Evolutionary conservation across 2,113 vertebrate genomes (phyloP).

Genomic region (Hypanus sabinus): DNA sequence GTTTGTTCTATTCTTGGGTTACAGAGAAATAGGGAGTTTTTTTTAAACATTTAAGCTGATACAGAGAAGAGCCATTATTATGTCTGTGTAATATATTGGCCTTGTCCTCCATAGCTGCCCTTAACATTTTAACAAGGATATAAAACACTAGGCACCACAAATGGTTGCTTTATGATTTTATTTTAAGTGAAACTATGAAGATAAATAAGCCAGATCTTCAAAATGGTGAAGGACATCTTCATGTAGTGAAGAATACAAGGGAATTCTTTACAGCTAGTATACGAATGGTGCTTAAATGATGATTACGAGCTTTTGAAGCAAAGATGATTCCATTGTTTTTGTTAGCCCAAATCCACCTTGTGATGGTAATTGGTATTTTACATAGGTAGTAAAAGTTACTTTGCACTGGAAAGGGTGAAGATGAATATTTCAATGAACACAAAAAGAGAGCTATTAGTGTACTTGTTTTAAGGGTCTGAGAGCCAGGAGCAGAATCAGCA

Average conservation of each 20-base stretch:
- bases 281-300: neutral
- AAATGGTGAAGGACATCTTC: neutral
- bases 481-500: too few species aligned
- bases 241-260: neutral
- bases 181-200: too few species aligned
- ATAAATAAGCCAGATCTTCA: neutral
- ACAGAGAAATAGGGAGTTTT: neutral
- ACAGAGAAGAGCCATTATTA: neutral
- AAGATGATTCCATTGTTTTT: neutral
- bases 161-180: too few species aligned
- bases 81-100: too few species aligned
- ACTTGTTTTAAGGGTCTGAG: too few species aligned
- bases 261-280: neutral
- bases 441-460: too few species aligned
- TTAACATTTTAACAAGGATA: neutral
- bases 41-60: neutral
- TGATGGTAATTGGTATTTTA: neutral
- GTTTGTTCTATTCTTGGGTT: neutral
- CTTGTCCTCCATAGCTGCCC: too few species aligned
- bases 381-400: neutral
- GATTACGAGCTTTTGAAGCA: neutral
- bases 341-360: neutral
- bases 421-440: too few species aligned
- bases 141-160: neutral
- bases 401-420: too few species aligned